phyloP scores from a whole-genome alignment of 2,888 invertebrate genomes.

The Brachylomia viminalis region DNA sequence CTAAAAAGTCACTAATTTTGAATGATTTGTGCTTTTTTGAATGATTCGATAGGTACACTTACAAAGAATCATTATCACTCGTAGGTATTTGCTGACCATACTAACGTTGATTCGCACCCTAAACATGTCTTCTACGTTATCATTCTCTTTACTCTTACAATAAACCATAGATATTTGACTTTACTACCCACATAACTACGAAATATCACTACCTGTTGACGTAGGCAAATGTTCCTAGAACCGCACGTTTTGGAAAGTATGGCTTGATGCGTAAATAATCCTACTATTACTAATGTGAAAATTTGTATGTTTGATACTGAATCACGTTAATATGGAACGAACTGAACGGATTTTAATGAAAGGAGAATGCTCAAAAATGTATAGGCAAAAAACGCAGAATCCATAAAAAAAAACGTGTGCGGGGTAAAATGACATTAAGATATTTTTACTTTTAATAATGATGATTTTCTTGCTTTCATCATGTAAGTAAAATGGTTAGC shows the following conservation, averaged over 20 bases:
- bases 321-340: background rate
- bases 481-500: too few relatives aligned
- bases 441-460: too few relatives aligned
- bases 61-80: background rate
- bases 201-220: conserved; percentile 37
- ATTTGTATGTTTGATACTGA: background rate
- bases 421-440: too few relatives aligned
- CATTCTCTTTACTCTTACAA: too few relatives aligned
- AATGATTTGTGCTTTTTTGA: too few relatives aligned
- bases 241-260: conserved; percentile 1
- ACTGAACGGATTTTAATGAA: background rate
- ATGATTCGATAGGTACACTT: too few relatives aligned
- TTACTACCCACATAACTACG: conserved; percentile 21
- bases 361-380: background rate
- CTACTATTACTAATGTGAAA: background rate
- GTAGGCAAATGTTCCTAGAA: conserved; percentile 35
- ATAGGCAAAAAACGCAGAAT: background rate
- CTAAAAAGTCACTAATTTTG: too few relatives aligned
- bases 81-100: background rate
- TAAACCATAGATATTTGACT: conserved; percentile 27
- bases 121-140: background rate
- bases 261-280: conserved; percentile 38
- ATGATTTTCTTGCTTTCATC: too few relatives aligned
- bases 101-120: background rate
- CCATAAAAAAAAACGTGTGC: background rate